phyloP scores from a whole-genome alignment of 2,797 vertebrate species.

The Dromococcyx pavoninus region DNA sequence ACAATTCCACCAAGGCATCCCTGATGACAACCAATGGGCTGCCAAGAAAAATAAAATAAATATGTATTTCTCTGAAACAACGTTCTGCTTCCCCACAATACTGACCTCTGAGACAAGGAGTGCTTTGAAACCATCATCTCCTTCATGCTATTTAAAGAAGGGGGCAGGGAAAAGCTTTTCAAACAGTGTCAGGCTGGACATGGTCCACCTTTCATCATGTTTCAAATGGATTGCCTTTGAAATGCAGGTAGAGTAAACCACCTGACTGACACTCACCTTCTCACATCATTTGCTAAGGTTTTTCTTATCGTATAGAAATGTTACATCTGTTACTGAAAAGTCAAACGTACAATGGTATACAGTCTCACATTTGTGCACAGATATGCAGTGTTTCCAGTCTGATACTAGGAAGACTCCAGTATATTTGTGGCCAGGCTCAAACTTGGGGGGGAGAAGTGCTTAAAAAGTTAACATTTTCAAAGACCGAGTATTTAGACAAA shows the following conservation, averaged over 20 bases:
- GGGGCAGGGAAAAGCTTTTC: not conserved
- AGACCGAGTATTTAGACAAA: not conserved
- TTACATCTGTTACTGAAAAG: not conserved
- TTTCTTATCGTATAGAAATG: not conserved
- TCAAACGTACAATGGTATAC: accelerated
- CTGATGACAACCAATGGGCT: not conserved
- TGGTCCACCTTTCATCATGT: constrained; percentile 6
- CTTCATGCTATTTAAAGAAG: not conserved
- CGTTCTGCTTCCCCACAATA: not conserved
- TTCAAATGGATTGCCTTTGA: constrained; percentile 28
- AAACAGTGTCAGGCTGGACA: not conserved
- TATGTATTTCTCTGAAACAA: not conserved
- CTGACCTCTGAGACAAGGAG: not conserved
- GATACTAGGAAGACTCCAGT: not conserved
- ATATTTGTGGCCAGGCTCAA: not conserved
- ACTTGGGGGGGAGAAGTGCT: accelerated
- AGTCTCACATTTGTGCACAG: not conserved
- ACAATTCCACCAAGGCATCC: not conserved
- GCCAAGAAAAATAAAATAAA: constrained; percentile 7
- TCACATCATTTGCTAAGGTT: not conserved
- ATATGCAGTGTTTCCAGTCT: not conserved
- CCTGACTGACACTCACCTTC: not conserved
- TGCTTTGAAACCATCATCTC: not conserved
- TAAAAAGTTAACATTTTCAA: not conserved
- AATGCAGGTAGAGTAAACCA: constrained; percentile 14